These are phyloP conservation scores for Equus quagga DNA, from an alignment of 2,113 vertebrate genomes.

Conservation along the genomic window DNA sequence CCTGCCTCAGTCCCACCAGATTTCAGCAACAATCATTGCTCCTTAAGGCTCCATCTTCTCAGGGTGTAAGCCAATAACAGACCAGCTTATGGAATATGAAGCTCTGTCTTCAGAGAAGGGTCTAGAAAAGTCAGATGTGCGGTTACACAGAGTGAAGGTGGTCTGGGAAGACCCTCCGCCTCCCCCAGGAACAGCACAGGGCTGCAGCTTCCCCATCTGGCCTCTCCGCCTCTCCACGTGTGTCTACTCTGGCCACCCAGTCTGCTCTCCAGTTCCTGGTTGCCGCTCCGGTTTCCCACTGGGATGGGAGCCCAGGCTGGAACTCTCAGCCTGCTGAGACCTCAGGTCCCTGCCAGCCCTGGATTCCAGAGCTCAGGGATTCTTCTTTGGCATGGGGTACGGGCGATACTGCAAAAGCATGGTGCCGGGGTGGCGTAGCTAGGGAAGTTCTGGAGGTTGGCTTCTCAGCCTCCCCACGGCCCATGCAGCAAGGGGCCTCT, in stretches of 20 bases:
- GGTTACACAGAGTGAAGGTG: not conserved
- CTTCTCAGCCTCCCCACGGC: not conserved
- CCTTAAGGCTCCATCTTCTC: not conserved
- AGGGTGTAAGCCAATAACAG: not conserved
- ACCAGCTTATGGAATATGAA: not conserved
- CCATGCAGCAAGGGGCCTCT: not conserved
- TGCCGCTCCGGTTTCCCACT: not conserved
- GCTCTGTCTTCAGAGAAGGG: not conserved
- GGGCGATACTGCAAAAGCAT: not conserved
- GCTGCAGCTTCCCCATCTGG: not conserved
- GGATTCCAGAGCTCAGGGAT: not conserved
- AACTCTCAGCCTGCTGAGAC: not conserved
- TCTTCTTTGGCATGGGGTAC: not conserved
- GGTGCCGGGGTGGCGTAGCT: not conserved
- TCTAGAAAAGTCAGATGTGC: not conserved
- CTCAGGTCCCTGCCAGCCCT: not conserved
- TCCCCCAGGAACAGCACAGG: fast-evolving
- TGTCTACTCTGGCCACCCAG: not conserved
- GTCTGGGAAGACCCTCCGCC: not conserved
- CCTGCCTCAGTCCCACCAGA: not conserved
- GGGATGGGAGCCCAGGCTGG: not conserved
- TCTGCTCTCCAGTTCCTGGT: not conserved
- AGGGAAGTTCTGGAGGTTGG: not conserved
- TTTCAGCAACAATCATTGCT: not conserved
- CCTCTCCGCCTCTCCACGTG: not conserved